Percentiles rank a stretch among this genome's conserved stretches.
phyloP scores from a whole-genome alignment of 2,888 invertebrate genomes.

The Bellardia bayeri region DNA sequence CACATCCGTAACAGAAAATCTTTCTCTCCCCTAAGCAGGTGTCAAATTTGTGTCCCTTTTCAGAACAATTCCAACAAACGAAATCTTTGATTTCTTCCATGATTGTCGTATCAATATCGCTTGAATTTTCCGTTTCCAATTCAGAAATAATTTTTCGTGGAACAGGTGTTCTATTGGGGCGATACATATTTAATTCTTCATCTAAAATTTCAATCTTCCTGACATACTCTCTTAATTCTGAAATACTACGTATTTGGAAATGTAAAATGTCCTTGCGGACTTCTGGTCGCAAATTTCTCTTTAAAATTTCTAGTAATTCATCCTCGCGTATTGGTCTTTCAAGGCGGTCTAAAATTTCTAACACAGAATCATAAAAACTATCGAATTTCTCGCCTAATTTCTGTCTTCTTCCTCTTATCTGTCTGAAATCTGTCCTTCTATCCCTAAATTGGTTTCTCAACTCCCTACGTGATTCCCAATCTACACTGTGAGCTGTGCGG shows the following conservation, averaged over 20 bases:
- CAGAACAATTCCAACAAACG: conserved; percentile 20
- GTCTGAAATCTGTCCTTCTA: conserved; percentile 27
- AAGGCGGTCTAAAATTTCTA: conserved; percentile 24
- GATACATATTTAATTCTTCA: neutral
- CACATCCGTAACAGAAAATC: conserved; percentile 14
- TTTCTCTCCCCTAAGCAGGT: neutral
- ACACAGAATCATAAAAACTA: conserved; percentile 14
- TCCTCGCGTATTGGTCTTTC: neutral
- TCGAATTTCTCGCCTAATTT: conserved; percentile 19
- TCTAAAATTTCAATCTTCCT: conserved; percentile 4
- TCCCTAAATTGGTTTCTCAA: conserved; percentile 37
- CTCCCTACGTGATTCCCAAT: conserved; percentile 32
- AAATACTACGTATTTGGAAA: conserved; percentile 4
- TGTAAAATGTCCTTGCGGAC: conserved; percentile 15
- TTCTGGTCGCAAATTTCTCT: conserved; percentile 26
- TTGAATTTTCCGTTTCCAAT: neutral
- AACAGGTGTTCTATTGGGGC: neutral
- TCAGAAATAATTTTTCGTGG: conserved; percentile 18
- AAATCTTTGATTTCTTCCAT: conserved; percentile 30
- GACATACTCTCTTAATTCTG: conserved; percentile 17
- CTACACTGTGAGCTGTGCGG: neutral
- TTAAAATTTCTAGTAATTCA: conserved; percentile 40
- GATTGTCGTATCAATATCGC: neutral
- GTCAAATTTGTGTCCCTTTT: neutral
- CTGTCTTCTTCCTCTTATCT: conserved; percentile 14